Evolutionary conservation across 1,140 invertebrate genomes (phyloP), one percentile per base, ranked within the genome.

Genomic region (Nomia melanderi): DNA sequence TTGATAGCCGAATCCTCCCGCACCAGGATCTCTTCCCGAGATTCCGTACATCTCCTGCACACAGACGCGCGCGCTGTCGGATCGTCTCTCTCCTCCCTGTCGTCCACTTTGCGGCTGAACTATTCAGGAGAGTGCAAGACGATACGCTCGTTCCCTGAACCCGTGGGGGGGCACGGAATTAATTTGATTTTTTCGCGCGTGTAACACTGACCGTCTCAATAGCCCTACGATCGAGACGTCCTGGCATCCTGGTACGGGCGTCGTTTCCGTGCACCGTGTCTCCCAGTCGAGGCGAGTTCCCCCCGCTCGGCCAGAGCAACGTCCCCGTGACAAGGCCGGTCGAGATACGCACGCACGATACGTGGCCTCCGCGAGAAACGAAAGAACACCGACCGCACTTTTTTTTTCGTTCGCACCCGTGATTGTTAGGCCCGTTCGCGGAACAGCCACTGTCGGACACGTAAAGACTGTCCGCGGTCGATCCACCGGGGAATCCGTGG

Each of bases 1-100:
- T 53, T 62, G 78, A 44, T 77, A 77, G 44, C 59, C 56, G 64
- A 74, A 63, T 59, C 67, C 79, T 63, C 69, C 84, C 83, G 79
- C 77, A 71, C 63, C 79, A 73, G 71, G 75, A 77, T 78, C 66
- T 81, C 62, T 29, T 47, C 31, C 72, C 70, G 23, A 78, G 66
- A 79, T 81, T 65, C 62, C 83, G 54, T 56, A 79, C 84, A 85
- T 85, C 64, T 85, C 83, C 78, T 67, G 71, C 41, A 53, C 14
- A n/a, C 41, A 66, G n/a, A 66, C 50, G 47, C 62, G 41, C 64
- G 54, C 54, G 33, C 64, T 62, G 71, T 65, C 63, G 36, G 27
- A 14, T 33, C 64, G n/a, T 59, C 31, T 59, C 64, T 44, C 14
- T 44, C 41, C 41, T 14, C 12, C 41, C 12, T 14, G 41, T 17